Conservation (phyloP, 2,888 invertebrate species). For the Poecilus cupreus region DNA sequence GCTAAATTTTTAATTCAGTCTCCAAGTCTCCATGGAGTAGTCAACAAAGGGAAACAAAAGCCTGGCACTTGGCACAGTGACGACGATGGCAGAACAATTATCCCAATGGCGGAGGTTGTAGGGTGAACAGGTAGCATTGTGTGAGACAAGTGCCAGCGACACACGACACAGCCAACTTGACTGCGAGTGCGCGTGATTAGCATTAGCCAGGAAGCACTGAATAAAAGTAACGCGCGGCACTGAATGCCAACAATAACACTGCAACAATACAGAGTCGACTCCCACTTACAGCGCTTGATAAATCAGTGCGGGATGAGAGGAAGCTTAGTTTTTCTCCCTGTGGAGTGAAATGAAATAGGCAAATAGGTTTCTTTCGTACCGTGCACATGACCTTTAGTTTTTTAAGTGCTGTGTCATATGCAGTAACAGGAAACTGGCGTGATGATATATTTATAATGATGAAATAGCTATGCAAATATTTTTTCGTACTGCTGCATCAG, state of each 20-base stretch:
- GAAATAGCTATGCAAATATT: too few species aligned
- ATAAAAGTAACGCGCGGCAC: conserved; percentile 18
- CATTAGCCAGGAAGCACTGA: conserved; percentile 7
- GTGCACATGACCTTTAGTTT: too few species aligned
- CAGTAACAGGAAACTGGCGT: too few species aligned
- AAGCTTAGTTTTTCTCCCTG: too few species aligned
- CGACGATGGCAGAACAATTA: conserved; percentile 18
- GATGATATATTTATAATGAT: too few species aligned
- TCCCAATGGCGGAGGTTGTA: not conserved
- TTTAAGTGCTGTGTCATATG: too few species aligned
- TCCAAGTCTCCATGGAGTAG: not conserved
- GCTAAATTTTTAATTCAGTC: not conserved
- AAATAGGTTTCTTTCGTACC: too few species aligned
- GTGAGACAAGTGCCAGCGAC: conserved; percentile 21
- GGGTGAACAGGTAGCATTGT: conserved; percentile 12
- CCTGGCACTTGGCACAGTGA: not conserved
- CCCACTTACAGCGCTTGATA: not conserved
- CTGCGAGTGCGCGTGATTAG: not conserved
- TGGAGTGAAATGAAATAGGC: not conserved
- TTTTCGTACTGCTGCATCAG: too few species aligned
- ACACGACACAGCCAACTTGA: conserved; percentile 6
- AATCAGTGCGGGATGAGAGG: too few species aligned
- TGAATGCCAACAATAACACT: conserved; percentile 24
- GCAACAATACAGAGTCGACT: not conserved
- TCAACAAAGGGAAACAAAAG: conserved; percentile 6